Conservation (phyloP, 92 coral and sea anemone genomes). For the Hydrozoanthus gracilis region DNA sequence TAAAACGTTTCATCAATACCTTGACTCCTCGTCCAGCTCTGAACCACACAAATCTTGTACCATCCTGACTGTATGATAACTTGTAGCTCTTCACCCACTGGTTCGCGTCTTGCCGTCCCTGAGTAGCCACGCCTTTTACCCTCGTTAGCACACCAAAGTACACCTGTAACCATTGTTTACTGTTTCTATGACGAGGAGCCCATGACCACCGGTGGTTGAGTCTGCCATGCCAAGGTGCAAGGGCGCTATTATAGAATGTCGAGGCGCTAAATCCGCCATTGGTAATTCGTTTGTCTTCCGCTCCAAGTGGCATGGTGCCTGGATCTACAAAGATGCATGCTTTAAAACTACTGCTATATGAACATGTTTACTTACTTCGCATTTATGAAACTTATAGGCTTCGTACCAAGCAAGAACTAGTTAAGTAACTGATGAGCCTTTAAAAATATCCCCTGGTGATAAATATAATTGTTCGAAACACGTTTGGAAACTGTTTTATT, state of each 20-base stretch:
- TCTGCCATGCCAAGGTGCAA: conserved; percentile 87
- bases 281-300: conserved; percentile 83
- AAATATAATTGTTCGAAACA: no score
- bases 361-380: neutral
- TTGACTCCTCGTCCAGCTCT: conserved; percentile 42
- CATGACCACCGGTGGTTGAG: conserved; percentile 82
- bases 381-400: neutral
- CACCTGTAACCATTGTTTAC: conserved; percentile 74
- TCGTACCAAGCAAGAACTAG: neutral
- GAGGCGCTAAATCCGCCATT: conserved; percentile 86
- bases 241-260: conserved; percentile 61
- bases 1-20: conserved; percentile 24
- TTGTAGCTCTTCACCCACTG: conserved; percentile 82
- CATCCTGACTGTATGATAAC: conserved; percentile 72
- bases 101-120: conserved; percentile 80
- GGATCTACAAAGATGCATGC: conserved; percentile 55
- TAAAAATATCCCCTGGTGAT: no score
- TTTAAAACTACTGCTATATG: neutral
- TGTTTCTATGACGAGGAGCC: conserved; percentile 77
- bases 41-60: conserved; percentile 57
- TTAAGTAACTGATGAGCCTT: no score
- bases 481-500: no score
- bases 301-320: conserved; percentile 85
- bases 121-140: conserved; percentile 79
- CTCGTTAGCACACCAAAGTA: conserved; percentile 67